phyloP scores from a whole-genome alignment of 2,113 vertebrate species.

The human (Homo sapiens) region DNA sequence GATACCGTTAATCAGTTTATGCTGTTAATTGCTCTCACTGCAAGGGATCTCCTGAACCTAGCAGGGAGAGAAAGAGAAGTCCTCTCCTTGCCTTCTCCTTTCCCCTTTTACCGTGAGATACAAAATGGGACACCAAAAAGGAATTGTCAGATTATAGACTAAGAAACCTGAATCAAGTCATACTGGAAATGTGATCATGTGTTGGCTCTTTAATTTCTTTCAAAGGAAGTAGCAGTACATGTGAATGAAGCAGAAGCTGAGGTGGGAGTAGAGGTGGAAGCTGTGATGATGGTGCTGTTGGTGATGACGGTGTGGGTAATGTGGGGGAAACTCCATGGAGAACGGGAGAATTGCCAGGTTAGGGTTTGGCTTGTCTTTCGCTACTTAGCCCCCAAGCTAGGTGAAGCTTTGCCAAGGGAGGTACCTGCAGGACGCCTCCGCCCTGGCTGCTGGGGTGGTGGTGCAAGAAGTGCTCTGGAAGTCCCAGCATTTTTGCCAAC shows the following conservation, averaged over 20 bases:
- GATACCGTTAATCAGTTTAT: background rate
- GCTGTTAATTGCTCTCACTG: background rate
- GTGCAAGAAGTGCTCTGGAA: conserved; percentile 93
- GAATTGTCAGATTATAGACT: background rate
- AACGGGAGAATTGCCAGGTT: background rate
- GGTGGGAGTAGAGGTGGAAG: background rate
- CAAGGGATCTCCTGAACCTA: background rate
- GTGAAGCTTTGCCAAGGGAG: background rate
- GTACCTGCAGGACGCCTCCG: conserved; percentile 95
- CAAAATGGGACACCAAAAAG: background rate
- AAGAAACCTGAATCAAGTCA: background rate
- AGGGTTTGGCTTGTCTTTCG: background rate
- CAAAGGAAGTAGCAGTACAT: background rate
- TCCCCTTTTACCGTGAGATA: background rate
- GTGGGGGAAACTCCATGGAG: fast-evolving
- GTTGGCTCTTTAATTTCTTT: background rate
- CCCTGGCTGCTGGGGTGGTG: conserved; percentile 91
- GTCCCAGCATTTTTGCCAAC: conserved; percentile 96
- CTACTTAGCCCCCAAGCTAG: background rate
- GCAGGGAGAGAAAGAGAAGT: background rate
- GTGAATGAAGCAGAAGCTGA: background rate
- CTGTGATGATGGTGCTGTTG: fast-evolving
- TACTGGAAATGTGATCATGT: background rate
- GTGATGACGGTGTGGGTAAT: background rate
- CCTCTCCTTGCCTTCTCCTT: background rate